phyloP scores from a whole-genome alignment of 2,888 invertebrate genomes.

The Coremacera marginata region DNA sequence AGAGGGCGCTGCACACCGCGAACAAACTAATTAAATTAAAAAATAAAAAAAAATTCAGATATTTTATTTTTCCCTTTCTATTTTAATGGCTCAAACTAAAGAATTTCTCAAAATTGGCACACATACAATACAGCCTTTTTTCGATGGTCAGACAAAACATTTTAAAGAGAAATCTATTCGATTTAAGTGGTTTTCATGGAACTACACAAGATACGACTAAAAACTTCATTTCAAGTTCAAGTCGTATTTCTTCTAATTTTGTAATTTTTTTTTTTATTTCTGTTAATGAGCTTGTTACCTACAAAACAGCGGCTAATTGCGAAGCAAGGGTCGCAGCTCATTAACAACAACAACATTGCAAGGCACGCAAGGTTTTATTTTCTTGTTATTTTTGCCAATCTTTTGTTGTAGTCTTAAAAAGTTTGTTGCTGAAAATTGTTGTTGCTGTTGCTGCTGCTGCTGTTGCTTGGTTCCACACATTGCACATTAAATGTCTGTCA shows the following conservation, averaged over 20 bases:
- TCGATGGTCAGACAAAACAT: not conserved
- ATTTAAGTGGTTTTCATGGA: not conserved
- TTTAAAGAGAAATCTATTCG: not conserved
- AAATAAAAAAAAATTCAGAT: not conserved
- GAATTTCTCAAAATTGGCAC: not conserved
- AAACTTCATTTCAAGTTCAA: not conserved
- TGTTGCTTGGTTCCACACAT: constrained; percentile 47
- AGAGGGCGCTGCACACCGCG: constrained; percentile 16
- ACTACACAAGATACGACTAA: not conserved
- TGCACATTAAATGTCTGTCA: constrained; percentile 51
- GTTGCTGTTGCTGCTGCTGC: constrained; percentile 42
- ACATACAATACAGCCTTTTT: not conserved
- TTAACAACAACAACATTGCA: not conserved
- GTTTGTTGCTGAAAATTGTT: constrained; percentile 1
- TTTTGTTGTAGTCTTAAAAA: no score
- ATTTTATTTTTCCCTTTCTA: not conserved
- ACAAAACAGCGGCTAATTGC: not conserved
- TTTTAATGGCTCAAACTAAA: not conserved
- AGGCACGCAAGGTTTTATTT: not conserved
- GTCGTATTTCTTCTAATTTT: no score
- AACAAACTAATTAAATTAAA: constrained; percentile 34
- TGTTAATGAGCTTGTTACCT: not conserved
- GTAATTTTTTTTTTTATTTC: no score
- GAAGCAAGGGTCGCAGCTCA: not conserved
- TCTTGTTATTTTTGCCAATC: constrained; percentile 4